A percentile compares a stretch with the other conserved stretches of the same genome.
Conservation (phyloP, 1,140 invertebrate species). For the Delia radicum region DNA sequence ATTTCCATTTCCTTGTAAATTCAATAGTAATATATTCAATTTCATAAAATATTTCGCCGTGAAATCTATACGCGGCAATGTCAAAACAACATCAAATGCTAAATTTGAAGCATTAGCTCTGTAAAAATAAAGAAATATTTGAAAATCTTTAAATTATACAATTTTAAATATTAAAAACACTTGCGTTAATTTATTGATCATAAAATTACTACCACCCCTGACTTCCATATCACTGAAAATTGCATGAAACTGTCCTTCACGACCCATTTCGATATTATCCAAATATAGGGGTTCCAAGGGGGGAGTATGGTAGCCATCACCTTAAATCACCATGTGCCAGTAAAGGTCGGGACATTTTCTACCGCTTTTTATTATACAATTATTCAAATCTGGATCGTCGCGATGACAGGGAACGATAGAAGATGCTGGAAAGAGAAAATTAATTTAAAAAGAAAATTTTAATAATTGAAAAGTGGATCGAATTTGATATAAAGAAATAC, state of each 20-base stretch:
- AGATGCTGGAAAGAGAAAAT: slow-evolving; percentile 43
- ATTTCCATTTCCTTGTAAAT: slow-evolving; percentile 62
- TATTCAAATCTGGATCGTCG: slow-evolving; percentile 56
- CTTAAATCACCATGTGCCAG: slow-evolving; percentile 57
- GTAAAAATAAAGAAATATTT: not conserved
- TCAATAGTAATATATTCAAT: slow-evolving; percentile 57
- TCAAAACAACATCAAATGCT: slow-evolving; percentile 54
- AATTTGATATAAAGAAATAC: too few relatives aligned
- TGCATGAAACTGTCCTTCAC: slow-evolving; percentile 46
- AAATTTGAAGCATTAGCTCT: slow-evolving; percentile 47
- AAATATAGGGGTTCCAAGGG: slow-evolving; percentile 46
- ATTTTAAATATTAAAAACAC: not conserved
- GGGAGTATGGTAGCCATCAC: slow-evolving; percentile 47
- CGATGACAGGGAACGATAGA: slow-evolving; percentile 57
- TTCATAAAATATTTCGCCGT: slow-evolving; percentile 59
- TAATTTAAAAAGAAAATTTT: too few relatives aligned
- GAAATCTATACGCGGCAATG: slow-evolving; percentile 56
- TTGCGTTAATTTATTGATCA: slow-evolving; percentile 50
- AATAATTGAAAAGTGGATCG: too few relatives aligned
- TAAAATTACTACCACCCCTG: slow-evolving; percentile 49
- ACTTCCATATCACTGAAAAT: slow-evolving; percentile 44
- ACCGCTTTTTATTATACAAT: slow-evolving; percentile 59
- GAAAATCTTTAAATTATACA: not conserved
- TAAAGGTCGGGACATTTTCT: slow-evolving; percentile 57
- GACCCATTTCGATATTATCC: slow-evolving; percentile 47